phyloP scores from a whole-genome alignment of 2,888 invertebrate species.

The Horisme vitalbata region DNA sequence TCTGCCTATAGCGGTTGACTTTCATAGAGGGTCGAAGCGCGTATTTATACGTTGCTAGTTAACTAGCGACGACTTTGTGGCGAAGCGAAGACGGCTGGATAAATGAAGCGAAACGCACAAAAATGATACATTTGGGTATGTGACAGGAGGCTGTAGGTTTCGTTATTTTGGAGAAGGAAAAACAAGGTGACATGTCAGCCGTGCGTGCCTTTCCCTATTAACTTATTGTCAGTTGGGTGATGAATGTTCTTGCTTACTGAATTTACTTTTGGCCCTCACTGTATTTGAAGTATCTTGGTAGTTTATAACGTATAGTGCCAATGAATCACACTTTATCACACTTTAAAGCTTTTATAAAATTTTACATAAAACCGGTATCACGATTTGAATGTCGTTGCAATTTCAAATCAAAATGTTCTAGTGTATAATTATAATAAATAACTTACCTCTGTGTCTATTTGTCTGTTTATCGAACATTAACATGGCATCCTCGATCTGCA shows the following conservation, averaged over 20 bases:
- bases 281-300: neutral
- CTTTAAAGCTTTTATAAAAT: no score
- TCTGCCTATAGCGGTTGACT: slow-evolving; percentile 52
- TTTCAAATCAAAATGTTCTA: no score
- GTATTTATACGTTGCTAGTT: slow-evolving; percentile 71
- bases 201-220: slow-evolving; percentile 48
- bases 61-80: slow-evolving; percentile 66
- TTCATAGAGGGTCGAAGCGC: slow-evolving; percentile 58
- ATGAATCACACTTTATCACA: no score
- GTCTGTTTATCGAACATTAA: slow-evolving; percentile 99
- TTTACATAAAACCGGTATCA: no score
- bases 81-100: slow-evolving; percentile 60
- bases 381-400: no score
- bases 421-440: slow-evolving; percentile 2
- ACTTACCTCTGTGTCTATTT: slow-evolving; percentile 99
- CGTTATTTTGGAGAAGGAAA: slow-evolving; percentile 46
- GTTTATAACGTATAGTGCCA: neutral
- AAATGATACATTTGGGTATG: slow-evolving; percentile 65
- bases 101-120: slow-evolving; percentile 70
- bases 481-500: slow-evolving; percentile 99
- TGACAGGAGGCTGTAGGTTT: slow-evolving; percentile 56
- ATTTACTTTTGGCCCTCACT: slow-evolving; percentile 5
- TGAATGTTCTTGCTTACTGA: slow-evolving; percentile 22
- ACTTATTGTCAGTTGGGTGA: slow-evolving; percentile 44
- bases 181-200: slow-evolving; percentile 54